A percentile compares a stretch with the other conserved stretches of the same genome.
These are phyloP conservation scores for Philonicus albiceps DNA, from an alignment of 2,888 invertebrate species.

Conservation along the genomic window DNA sequence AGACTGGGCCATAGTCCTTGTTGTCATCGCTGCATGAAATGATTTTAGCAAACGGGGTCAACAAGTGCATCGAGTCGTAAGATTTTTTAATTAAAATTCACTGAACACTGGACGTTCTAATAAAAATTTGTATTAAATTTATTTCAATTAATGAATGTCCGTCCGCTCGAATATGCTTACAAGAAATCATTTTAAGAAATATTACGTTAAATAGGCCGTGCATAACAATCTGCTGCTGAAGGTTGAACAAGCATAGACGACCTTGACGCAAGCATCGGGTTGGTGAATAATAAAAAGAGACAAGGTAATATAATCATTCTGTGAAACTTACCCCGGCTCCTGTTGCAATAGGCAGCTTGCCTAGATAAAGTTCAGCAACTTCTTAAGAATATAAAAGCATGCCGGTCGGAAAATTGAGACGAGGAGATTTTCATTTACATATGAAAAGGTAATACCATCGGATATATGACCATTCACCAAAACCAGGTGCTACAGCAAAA, in stretches of 20 bases:
- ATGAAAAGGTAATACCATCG: background rate
- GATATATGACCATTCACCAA: background rate
- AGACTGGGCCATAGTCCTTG: background rate
- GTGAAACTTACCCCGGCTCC: background rate
- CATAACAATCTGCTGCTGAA: background rate
- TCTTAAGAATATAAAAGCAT: background rate
- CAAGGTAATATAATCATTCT: background rate
- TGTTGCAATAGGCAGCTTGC: background rate
- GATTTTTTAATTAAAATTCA: background rate
- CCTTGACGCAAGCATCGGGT: background rate
- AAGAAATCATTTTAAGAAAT: background rate
- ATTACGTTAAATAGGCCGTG: background rate
- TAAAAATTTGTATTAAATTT: background rate
- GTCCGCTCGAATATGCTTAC: background rate
- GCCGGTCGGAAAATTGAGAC: background rate
- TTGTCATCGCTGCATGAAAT: background rate
- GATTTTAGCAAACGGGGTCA: background rate
- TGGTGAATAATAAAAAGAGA: background rate
- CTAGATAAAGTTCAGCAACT: background rate
- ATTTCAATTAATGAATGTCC: background rate
- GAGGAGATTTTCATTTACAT: background rate
- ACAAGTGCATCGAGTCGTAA: background rate
- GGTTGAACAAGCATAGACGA: background rate
- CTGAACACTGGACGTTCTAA: background rate
- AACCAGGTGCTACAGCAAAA: background rate